Evolutionary conservation across 2,113 vertebrate genomes (phyloP).

Genomic region (Dipodomys spectabilis): DNA sequence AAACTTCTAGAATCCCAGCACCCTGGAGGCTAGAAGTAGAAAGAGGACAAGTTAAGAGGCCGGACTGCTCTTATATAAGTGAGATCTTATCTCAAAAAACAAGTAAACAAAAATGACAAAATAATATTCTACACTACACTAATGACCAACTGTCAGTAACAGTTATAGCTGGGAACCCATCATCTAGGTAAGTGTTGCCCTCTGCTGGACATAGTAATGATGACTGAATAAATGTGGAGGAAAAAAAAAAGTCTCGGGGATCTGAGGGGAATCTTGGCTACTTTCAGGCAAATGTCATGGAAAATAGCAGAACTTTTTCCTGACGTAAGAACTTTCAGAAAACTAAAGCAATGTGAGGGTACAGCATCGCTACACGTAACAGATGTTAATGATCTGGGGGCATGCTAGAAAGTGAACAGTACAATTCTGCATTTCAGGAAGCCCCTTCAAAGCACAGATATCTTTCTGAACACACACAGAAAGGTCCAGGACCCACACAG

Average conservation of each 20-base stretch:
- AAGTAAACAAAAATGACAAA: not conserved
- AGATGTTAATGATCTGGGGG: not conserved
- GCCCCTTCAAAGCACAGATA: not conserved
- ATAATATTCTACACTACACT: not conserved
- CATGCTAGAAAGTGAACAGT: not conserved
- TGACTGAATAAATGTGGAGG: not conserved
- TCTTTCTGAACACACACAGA: not conserved
- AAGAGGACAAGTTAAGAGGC: too few species aligned
- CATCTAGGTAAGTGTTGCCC: constrained; percentile 8
- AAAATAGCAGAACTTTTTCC: not conserved
- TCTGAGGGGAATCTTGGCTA: not conserved
- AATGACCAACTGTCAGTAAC: not conserved
- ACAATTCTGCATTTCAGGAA: not conserved
- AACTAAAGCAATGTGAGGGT: not conserved
- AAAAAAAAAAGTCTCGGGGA: not conserved
- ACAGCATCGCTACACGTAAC: not conserved
- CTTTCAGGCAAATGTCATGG: not conserved
- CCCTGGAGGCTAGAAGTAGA: too few species aligned
- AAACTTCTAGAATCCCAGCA: too few species aligned
- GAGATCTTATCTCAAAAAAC: too few species aligned
- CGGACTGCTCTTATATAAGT: too few species aligned
- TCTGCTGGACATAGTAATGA: constrained; percentile 48
- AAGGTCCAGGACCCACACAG: not conserved
- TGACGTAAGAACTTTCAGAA: not conserved
- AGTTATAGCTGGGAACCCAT: not conserved